phyloP scores from a whole-genome alignment of 2,113 vertebrate genomes.

The Noctilio leporinus region DNA sequence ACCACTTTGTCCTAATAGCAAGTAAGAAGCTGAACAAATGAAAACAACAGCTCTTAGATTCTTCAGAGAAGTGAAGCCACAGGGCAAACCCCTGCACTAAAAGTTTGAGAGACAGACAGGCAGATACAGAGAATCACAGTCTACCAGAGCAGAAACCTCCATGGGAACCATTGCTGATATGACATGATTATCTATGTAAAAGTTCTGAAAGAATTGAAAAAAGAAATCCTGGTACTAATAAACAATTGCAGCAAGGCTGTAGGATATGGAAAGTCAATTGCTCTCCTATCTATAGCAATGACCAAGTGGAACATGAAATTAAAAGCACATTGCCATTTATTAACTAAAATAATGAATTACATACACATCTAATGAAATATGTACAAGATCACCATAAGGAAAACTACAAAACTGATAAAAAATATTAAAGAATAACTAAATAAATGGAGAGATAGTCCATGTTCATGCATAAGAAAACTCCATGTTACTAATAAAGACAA shows the following conservation, averaged over 20 bases:
- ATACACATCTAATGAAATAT: background rate
- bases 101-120: background rate
- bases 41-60: background rate
- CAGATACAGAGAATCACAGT: background rate
- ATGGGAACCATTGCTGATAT: background rate
- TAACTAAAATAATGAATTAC: background rate
- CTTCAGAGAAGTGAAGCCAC: background rate
- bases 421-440: background rate
- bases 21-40: background rate
- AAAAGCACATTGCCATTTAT: background rate
- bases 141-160: background rate
- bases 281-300: background rate
- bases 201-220: background rate
- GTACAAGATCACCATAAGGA: background rate
- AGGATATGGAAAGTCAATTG: background rate
- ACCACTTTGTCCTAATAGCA: background rate
- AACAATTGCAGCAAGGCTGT: background rate
- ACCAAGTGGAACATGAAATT: background rate
- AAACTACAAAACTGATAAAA: background rate
- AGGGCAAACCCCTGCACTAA: background rate
- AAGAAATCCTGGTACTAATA: background rate
- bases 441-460: background rate
- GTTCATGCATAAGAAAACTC: background rate
- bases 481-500: background rate
- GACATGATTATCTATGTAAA: background rate